Evolutionary conservation across 2,888 invertebrate species (phyloP).

Genomic region (Sarcophaga variegata): DNA sequence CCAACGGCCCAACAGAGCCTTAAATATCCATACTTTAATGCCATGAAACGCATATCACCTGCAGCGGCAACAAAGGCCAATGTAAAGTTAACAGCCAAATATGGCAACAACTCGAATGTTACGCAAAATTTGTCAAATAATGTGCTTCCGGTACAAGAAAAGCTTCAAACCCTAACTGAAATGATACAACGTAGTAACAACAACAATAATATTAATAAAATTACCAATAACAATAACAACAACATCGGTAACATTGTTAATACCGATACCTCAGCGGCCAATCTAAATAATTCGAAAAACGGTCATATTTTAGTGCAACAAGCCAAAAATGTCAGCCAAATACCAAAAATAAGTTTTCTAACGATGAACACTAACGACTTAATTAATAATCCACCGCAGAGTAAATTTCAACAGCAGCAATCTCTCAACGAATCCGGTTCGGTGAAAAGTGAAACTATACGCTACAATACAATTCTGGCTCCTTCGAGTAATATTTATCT

Average conservation of each 20-base stretch:
- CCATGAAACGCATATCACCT: conserved; percentile 79
- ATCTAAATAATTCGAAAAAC: conserved; percentile 58
- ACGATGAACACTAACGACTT: conserved; percentile 72
- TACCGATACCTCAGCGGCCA: conserved; percentile 65
- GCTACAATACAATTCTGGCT: conserved; percentile 72
- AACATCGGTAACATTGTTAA: conserved; percentile 55
- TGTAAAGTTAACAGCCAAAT: conserved; percentile 76
- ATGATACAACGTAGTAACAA: conserved; percentile 73
- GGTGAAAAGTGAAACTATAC: conserved; percentile 73
- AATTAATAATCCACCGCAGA: conserved; percentile 26
- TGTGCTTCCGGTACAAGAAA: conserved; percentile 79
- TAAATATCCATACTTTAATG: conserved; percentile 84
- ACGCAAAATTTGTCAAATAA: conserved; percentile 76
- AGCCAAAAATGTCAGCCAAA: conserved; percentile 71
- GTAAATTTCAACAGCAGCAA: conserved; percentile 50
- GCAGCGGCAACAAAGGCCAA: conserved; percentile 77
- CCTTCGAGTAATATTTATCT: conserved; percentile 72
- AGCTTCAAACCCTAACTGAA: conserved; percentile 76
- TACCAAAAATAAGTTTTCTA: conserved; percentile 76
- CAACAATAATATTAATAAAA: conserved; percentile 69
- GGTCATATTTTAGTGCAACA: conserved; percentile 64
- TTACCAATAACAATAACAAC: conserved; percentile 71
- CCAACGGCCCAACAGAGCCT: conserved; percentile 95
- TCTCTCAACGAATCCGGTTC: conserved; percentile 67
- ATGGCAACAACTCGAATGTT: conserved; percentile 68